phyloP scores from a whole-genome alignment of 2,888 invertebrate species.

The Himalopsyche japonica region DNA sequence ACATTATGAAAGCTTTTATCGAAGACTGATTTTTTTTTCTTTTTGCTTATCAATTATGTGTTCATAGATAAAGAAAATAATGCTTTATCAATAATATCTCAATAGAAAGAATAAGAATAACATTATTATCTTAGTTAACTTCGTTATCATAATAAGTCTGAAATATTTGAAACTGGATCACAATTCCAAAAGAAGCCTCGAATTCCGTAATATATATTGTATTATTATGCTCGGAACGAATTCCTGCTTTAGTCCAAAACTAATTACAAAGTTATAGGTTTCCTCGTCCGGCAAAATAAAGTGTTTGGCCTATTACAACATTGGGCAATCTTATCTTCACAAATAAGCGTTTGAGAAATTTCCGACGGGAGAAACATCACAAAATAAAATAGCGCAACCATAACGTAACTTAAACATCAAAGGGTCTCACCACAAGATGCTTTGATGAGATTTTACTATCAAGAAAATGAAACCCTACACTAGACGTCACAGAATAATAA shows the following conservation, averaged over 20 bases:
- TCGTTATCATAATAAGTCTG: neutral
- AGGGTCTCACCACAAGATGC: slow-evolving; percentile 1
- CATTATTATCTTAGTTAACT: neutral
- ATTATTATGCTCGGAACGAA: neutral
- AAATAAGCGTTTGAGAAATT: slow-evolving; percentile 9
- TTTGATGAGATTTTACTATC: slow-evolving; percentile 1
- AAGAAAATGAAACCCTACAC: neutral
- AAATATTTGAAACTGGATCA: neutral
- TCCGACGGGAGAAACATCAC: neutral
- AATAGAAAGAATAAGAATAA: neutral
- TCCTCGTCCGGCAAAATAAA: neutral
- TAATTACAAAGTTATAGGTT: slow-evolving; percentile 8
- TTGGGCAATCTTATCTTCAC: neutral
- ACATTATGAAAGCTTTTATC: too few relatives aligned
- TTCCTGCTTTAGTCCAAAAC: neutral
- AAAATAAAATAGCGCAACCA: neutral
- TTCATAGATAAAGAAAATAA: too few relatives aligned
- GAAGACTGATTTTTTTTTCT: too few relatives aligned
- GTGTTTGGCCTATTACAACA: neutral
- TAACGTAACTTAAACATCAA: neutral
- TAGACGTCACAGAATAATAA: neutral
- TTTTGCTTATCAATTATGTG: too few relatives aligned
- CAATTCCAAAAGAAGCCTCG: neutral
- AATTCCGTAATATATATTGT: neutral
- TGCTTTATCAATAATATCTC: too few relatives aligned